phyloP scores from a whole-genome alignment of 37 sponge, comb jelly and placozoan species.

The Ianthella basta region DNA sequence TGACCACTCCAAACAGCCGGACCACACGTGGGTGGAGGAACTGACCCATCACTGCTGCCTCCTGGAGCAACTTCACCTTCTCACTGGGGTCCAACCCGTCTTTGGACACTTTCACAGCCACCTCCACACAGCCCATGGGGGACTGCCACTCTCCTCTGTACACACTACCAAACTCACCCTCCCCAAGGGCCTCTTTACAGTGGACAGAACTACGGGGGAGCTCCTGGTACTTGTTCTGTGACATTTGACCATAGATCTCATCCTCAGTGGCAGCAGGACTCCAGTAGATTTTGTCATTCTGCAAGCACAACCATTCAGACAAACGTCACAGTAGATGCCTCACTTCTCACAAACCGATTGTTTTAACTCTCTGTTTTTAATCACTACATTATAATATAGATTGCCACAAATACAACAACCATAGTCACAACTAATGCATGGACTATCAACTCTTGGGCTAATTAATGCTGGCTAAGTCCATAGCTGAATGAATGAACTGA shows the following conservation, averaged over 20 bases:
- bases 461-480: too few relatives aligned
- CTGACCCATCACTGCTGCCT: slow-evolving; percentile 47
- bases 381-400: too few relatives aligned
- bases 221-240: slow-evolving; percentile 59
- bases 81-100: neutral
- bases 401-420: too few relatives aligned
- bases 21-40: slow-evolving; percentile 35
- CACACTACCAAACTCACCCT: slow-evolving; percentile 42
- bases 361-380: too few relatives aligned
- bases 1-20: slow-evolving; percentile 32
- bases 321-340: too few relatives aligned
- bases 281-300: neutral
- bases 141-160: slow-evolving; percentile 25
- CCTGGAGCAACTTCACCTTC: slow-evolving; percentile 42
- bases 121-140: neutral
- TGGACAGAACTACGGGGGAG: slow-evolving; percentile 46
- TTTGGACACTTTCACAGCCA: slow-evolving; percentile 34
- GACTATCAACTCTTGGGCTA: too few relatives aligned
- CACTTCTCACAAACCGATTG: too few relatives aligned
- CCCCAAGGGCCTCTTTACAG: neutral
- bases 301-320: too few relatives aligned
- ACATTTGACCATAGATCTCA: slow-evolving; percentile 63
- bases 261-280: slow-evolving; percentile 40
- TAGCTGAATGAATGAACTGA: too few relatives aligned
- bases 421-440: too few relatives aligned